These are phyloP conservation scores for Ganaspis brasiliensis DNA, from an alignment of 2,888 invertebrate species.

Conservation along the genomic window DNA sequence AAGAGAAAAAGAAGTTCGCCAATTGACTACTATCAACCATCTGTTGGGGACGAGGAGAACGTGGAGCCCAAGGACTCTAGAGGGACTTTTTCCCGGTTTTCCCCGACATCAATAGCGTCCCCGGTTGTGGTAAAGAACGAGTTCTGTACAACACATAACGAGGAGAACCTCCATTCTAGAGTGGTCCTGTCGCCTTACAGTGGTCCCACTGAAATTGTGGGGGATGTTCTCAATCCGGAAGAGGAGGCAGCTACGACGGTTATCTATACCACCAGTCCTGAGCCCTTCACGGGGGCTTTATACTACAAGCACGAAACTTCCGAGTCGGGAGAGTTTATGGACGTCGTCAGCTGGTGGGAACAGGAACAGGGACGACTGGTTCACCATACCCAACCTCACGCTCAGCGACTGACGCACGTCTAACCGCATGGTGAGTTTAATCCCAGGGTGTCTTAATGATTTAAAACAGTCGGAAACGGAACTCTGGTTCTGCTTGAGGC, in stretches of 20 bases:
- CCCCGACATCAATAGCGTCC: constrained; percentile 71
- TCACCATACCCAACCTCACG: constrained; percentile 74
- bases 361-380: constrained; percentile 77
- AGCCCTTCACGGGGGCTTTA: constrained; percentile 74
- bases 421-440: constrained; percentile 67
- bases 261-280: constrained; percentile 74
- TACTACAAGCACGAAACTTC: constrained; percentile 78
- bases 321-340: constrained; percentile 77
- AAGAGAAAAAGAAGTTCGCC: constrained; percentile 65
- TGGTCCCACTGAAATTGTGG: constrained; percentile 58
- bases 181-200: constrained; percentile 75
- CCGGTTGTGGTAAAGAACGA: constrained; percentile 64
- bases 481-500: background rate
- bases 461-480: constrained; percentile 7
- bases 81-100: constrained; percentile 65
- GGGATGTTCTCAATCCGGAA: constrained; percentile 63
- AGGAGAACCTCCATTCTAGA: constrained; percentile 72
- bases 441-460: constrained; percentile 35
- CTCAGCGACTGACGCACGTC: constrained; percentile 77
- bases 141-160: constrained; percentile 66
- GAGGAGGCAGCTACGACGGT: constrained; percentile 74
- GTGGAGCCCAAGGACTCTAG: constrained; percentile 71
- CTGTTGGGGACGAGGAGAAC: constrained; percentile 77
- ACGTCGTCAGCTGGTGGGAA: constrained; percentile 80
- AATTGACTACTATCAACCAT: constrained; percentile 71